These are phyloP conservation scores for Apomyelois bistriatella DNA, from an alignment of 2,888 invertebrate species.

Conservation along the genomic window DNA sequence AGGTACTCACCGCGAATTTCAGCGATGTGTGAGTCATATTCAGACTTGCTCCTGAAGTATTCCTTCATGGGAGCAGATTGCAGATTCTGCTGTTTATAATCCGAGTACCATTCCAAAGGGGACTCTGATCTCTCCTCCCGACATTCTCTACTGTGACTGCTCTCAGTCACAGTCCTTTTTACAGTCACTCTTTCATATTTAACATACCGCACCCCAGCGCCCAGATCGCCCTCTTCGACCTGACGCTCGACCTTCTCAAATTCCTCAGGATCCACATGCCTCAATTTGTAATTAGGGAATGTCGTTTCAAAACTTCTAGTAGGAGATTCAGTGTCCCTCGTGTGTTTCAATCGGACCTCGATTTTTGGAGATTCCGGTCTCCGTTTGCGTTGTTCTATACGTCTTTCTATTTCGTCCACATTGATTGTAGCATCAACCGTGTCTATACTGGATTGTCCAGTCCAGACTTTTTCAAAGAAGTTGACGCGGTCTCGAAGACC, in stretches of 20 bases:
- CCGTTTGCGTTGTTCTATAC: conserved; percentile 79
- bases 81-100: conserved; percentile 75
- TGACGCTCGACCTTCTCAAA: conserved; percentile 51
- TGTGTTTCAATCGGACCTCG: conserved; percentile 81
- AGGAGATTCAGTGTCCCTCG: conserved; percentile 72
- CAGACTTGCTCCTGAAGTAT: conserved; percentile 87
- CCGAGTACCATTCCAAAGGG: conserved; percentile 70
- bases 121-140: conserved; percentile 64
- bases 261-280: conserved; percentile 66
- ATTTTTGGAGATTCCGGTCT: conserved; percentile 78
- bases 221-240: conserved; percentile 83
- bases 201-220: conserved; percentile 82
- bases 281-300: conserved; percentile 68
- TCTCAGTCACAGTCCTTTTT: conserved; percentile 80
- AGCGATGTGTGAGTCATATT: conserved; percentile 92
- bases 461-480: conserved; percentile 90
- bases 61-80: conserved; percentile 85
- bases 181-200: conserved; percentile 86
- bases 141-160: conserved; percentile 35
- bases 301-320: conserved; percentile 59
- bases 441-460: conserved; percentile 70
- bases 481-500: conserved; percentile 86
- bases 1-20: conserved; percentile 87
- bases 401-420: conserved; percentile 81
- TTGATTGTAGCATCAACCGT: conserved; percentile 69